These are phyloP conservation scores for Pinna nobilis DNA, from an alignment of 1,140 invertebrate genomes.

Conservation along the genomic window DNA sequence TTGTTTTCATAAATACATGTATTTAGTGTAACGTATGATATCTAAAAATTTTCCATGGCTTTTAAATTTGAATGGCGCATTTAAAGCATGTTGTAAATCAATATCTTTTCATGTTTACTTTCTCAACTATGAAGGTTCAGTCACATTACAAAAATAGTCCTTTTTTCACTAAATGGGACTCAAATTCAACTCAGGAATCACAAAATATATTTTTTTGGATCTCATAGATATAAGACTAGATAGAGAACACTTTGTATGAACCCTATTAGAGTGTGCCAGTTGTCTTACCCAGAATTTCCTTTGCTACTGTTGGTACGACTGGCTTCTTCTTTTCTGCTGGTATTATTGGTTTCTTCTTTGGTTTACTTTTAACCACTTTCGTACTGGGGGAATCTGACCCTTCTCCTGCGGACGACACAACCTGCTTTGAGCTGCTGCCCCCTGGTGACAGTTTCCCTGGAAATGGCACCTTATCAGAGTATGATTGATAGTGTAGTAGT, in stretches of 20 bases:
- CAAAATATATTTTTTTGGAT: no score
- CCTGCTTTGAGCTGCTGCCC: not conserved
- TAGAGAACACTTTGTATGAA: not conserved
- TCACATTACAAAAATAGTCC: no score
- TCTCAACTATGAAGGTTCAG: no score
- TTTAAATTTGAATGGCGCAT: no score
- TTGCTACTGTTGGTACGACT: constrained; percentile 9
- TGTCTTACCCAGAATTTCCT: constrained; percentile 31
- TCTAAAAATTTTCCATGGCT: no score
- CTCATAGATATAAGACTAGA: no score
- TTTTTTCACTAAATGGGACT: no score
- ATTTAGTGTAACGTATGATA: no score
- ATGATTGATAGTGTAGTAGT: constrained; percentile 66
- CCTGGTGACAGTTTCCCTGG: constrained; percentile 34
- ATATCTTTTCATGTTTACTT: no score
- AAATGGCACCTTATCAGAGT: constrained; percentile 38
- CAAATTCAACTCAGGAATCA: no score
- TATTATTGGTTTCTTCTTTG: constrained; percentile 45
- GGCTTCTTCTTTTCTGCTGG: constrained; percentile 32
- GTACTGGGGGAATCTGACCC: not conserved
- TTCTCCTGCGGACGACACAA: not conserved
- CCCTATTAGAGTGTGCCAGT: not conserved
- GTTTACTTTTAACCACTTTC: constrained; percentile 32
- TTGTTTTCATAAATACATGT: no score
- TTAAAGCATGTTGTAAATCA: no score